A percentile compares a stretch with the other conserved stretches of the same genome.
phyloP scores from a whole-genome alignment of 2,113 vertebrate genomes.

The Bos indicus region DNA sequence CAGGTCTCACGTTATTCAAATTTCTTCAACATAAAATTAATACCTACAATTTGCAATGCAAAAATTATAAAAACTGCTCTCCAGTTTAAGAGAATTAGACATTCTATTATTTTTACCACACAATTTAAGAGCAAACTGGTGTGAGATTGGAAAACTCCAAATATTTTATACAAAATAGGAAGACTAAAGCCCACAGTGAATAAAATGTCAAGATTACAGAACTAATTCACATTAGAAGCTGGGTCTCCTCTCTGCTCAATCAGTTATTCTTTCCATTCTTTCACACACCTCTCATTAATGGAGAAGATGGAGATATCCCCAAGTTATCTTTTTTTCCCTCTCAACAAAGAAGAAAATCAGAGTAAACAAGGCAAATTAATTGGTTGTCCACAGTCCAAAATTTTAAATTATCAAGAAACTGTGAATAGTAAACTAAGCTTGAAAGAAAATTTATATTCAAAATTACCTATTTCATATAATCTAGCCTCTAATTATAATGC shows the following conservation, averaged over 20 bases:
- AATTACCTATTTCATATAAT: not conserved
- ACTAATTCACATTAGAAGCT: not conserved
- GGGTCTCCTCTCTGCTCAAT: not conserved
- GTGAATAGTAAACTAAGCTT: not conserved
- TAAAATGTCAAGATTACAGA: not conserved
- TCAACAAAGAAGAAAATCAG: conserved; percentile 23
- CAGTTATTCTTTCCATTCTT: not conserved
- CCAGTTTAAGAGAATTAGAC: not conserved
- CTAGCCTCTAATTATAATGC: not conserved
- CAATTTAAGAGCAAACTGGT: not conserved
- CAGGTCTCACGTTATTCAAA: not conserved
- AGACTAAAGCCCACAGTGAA: not conserved
- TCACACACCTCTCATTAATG: not conserved
- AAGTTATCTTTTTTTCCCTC: not conserved
- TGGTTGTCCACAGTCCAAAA: not conserved
- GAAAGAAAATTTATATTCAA: conserved; percentile 6
- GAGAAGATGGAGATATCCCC: not conserved
- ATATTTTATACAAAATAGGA: not conserved
- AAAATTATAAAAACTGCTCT: not conserved
- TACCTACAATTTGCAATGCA: not conserved
- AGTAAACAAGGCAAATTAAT: not conserved
- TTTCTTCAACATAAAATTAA: not conserved
- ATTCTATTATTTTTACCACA: not conserved
- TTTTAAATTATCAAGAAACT: not conserved
- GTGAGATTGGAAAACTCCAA: not conserved